A percentile compares a stretch with the other conserved stretches of the same genome.
These are phyloP conservation scores for Podarcis raffonei DNA, from an alignment of 2,113 vertebrate species.

Conservation along the genomic window DNA sequence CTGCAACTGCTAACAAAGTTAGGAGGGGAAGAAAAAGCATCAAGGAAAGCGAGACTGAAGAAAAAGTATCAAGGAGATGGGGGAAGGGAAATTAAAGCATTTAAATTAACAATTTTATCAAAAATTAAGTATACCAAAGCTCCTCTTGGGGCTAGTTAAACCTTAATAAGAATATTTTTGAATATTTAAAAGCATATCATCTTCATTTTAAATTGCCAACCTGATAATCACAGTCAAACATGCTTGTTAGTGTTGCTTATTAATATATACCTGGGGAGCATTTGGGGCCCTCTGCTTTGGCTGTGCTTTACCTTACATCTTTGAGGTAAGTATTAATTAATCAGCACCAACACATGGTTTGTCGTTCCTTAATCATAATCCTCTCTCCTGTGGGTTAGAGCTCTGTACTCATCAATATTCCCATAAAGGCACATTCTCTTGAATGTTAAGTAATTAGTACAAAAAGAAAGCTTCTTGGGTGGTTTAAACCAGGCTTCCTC, in stretches of 20 bases:
- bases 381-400: constrained; percentile 27
- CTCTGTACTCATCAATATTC: constrained; percentile 34
- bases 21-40: constrained; percentile 17
- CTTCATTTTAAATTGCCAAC: constrained; percentile 50
- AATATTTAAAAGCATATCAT: constrained; percentile 24
- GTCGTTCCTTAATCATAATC: constrained; percentile 43
- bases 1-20: constrained; percentile 27
- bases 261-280: constrained; percentile 23
- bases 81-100: constrained; percentile 17
- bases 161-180: constrained; percentile 37
- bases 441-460: constrained; percentile 42
- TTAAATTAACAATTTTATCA: constrained; percentile 39
- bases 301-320: constrained; percentile 29
- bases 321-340: constrained; percentile 50
- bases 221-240: constrained; percentile 35
- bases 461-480: constrained; percentile 16
- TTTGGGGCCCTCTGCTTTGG: constrained; percentile 1
- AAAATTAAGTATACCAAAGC: constrained; percentile 27
- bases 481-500: constrained; percentile 10
- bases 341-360: constrained; percentile 45
- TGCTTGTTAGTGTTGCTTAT: constrained; percentile 30
- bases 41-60: not conserved
- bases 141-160: constrained; percentile 25
- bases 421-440: constrained; percentile 44
- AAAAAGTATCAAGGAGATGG: not conserved